Percentiles rank a stretch among this genome's conserved stretches.
Evolutionary conservation across 2,113 vertebrate genomes (phyloP).

Genomic region (Neodon shergylaensis): DNA sequence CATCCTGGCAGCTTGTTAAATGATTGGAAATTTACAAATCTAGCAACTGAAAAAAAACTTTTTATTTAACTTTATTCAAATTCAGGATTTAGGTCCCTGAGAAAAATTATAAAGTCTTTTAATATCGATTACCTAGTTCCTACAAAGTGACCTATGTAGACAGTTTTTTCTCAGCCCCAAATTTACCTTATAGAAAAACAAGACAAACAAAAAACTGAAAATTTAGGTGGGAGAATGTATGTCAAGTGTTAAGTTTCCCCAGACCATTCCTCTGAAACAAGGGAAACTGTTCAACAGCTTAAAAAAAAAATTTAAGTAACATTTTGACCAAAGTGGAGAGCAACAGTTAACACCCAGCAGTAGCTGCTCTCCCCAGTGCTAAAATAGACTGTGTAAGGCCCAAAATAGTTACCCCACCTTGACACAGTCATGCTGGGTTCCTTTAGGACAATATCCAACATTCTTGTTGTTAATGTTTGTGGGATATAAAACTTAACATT

Average conservation of each 20-base stretch:
- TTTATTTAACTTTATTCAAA: constrained; percentile 74
- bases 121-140: constrained; percentile 21
- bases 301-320: not conserved
- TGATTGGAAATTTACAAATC: constrained; percentile 64
- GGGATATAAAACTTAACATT: not conserved
- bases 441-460: not conserved
- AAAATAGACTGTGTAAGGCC: not conserved
- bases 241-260: not conserved
- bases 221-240: not conserved
- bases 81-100: constrained; percentile 80
- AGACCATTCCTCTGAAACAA: not conserved
- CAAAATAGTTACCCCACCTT: not conserved
- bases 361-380: not conserved
- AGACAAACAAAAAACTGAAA: not conserved
- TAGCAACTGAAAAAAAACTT: constrained; percentile 55
- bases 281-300: not conserved
- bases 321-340: not conserved
- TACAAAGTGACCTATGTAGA: constrained; percentile 36
- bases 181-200: constrained; percentile 20
- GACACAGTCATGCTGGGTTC: not conserved
- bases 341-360: not conserved
- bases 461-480: not conserved
- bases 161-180: constrained; percentile 34
- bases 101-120: constrained; percentile 74
- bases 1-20: constrained; percentile 47